Conservation (phyloP, 2,888 invertebrate genomes). For the Brachylomia viminalis region DNA sequence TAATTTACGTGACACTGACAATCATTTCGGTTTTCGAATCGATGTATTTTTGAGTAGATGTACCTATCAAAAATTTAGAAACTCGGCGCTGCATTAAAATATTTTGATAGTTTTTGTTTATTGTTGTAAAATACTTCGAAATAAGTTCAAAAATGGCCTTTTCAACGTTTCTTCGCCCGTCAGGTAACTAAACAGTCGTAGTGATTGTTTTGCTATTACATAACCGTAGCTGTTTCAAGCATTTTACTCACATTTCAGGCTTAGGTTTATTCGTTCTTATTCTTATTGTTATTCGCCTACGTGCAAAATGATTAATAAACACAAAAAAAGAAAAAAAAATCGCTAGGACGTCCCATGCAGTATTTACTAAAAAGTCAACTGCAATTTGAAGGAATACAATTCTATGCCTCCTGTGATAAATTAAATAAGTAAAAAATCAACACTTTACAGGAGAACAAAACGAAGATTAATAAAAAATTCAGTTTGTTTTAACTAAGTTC, state of each 20-base stretch:
- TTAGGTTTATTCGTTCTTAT: background rate
- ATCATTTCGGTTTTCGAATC: slow-evolving; percentile 54
- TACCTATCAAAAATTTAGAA: slow-evolving; percentile 45
- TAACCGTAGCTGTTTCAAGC: slow-evolving; percentile 73
- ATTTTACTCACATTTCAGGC: background rate
- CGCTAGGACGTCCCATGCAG: too few relatives aligned
- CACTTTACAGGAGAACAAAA: too few relatives aligned
- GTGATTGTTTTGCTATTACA: slow-evolving; percentile 77
- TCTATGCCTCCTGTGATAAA: too few relatives aligned
- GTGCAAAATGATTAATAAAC: too few relatives aligned
- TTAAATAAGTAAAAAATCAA: too few relatives aligned
- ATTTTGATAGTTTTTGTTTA: slow-evolving; percentile 38
- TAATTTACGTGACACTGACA: background rate
- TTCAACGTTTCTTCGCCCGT: slow-evolving; percentile 83
- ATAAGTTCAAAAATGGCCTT: slow-evolving; percentile 79
- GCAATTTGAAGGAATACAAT: too few relatives aligned
- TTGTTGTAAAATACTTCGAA: background rate
- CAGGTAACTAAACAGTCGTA: slow-evolving; percentile 76
- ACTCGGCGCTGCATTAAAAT: slow-evolving; percentile 35
- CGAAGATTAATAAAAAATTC: too few relatives aligned
- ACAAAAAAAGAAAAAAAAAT: too few relatives aligned
- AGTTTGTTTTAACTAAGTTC: too few relatives aligned
- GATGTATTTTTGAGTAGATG: slow-evolving; percentile 29
- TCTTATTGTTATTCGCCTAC: background rate
- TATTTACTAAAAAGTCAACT: background rate